Percentiles rank a stretch among this genome's conserved stretches.
Evolutionary conservation across 1,140 invertebrate species (phyloP).

Genomic region (Drosophila melanica): DNA sequence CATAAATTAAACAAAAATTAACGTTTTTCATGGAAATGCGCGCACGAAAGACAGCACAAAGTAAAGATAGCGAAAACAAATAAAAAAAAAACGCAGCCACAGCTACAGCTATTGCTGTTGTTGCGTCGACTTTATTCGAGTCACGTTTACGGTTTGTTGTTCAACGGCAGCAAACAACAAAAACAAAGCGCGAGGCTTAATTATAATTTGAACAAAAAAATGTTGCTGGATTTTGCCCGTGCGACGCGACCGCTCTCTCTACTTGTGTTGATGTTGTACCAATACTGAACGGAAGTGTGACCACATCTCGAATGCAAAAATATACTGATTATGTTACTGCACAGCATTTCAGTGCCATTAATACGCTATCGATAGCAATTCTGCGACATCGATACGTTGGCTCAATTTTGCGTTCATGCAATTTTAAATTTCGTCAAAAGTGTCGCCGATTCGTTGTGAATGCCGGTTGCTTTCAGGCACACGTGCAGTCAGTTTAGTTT

Average conservation of each 20-base stretch:
- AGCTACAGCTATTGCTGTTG: conserved; percentile 12
- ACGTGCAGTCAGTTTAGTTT: conserved; percentile 48
- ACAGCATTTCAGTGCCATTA: not conserved
- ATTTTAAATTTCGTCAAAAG: not conserved
- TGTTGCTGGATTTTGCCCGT: conserved; percentile 11
- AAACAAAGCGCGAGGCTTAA: conserved; percentile 37
- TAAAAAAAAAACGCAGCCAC: conserved; percentile 25
- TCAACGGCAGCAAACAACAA: conserved; percentile 33
- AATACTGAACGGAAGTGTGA: not conserved
- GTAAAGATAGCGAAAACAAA: conserved; percentile 24
- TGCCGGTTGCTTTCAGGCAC: conserved; percentile 39
- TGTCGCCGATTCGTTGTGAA: conserved; percentile 30
- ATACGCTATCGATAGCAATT: not conserved
- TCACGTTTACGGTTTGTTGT: conserved; percentile 45
- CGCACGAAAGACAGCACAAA: conserved; percentile 53
- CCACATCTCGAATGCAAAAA: not conserved
- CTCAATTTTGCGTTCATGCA: not conserved
- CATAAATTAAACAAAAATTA: conserved; percentile 60
- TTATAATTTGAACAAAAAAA: conserved; percentile 27
- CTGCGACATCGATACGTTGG: not conserved
- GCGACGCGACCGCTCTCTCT: conserved; percentile 5
- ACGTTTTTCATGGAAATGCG: conserved; percentile 56
- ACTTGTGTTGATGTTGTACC: conserved; percentile 14
- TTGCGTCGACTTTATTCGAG: conserved; percentile 29
- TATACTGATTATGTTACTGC: not conserved